Base-by-base conservation (phyloP, 2,797 vertebrate species). In the Falco peregrinus region DNA sequence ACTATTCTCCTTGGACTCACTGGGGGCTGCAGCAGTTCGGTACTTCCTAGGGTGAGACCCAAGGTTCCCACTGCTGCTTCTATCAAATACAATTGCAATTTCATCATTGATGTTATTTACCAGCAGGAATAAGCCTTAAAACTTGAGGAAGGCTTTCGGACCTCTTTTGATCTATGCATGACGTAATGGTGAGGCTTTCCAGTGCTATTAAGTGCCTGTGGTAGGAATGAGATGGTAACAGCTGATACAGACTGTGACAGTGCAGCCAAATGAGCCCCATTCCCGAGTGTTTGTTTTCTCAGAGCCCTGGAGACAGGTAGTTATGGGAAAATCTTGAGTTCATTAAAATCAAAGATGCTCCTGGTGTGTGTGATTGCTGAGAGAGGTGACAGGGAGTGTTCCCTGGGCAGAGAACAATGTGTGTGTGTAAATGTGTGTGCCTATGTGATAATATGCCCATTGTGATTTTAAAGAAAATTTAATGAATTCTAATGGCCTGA, bases 271-370 rank as follows among this genome's bases (percentile, higher is more conserved):
- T 13, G 87, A 95, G 85, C 65, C 39, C 51, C 5, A 5, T 47
- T 93, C 74, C 88, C 8, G 35, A 82, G 51, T 22, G 76, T 82
- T 93, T 82, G 87, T 93, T 94, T 88, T 53, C 63, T 53, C 83
- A 6, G 79, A 84, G 63, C 93, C 80, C 85, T 43, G 88, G 90
- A 70, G 93, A 90, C 1, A 1, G 29, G 16, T 20, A 18, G 68
- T 47, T 85, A 54, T 4, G 29, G 87, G 78, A 60, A 95, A 96
- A 75, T 74, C 86, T 54, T 35, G 57, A 80, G 78, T 93, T 95
- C 88, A 83, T 97, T 96, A 89, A 87, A 94, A 93, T 92, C 86
- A 85, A 87, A 94, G 90, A 67, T 25, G 53, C 68, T 92, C 48
- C 86, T 83, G 75, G 26, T 39, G 61, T 61, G 71, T 1, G 3